Conservation (phyloP, 2,888 invertebrate genomes). For the Melieria omissa region DNA sequence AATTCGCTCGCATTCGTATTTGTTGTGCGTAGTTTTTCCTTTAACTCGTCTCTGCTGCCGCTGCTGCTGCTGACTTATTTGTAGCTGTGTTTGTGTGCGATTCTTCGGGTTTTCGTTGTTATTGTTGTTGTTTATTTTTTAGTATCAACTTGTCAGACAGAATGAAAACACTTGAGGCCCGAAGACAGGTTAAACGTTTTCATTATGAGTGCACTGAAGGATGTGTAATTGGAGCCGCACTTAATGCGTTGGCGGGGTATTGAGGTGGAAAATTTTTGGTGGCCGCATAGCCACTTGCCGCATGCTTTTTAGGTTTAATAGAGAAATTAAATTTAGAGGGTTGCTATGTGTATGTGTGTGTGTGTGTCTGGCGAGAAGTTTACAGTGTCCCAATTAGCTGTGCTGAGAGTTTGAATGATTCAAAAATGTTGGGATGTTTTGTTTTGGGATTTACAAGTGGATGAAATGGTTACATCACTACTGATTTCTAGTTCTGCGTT, state of each 20-base stretch:
- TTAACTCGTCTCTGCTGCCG: background rate
- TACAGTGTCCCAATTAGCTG: no score
- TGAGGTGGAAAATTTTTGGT: constrained; percentile 24
- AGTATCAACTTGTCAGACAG: constrained; percentile 28
- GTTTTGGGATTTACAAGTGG: no score
- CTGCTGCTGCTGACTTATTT: background rate
- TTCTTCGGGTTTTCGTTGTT: background rate
- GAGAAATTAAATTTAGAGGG: no score
- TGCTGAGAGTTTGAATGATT: no score
- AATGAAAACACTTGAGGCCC: constrained; percentile 27
- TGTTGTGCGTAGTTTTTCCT: constrained; percentile 6
- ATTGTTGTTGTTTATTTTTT: constrained; percentile 18
- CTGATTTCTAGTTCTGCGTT: no score
- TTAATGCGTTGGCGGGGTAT: constrained; percentile 24
- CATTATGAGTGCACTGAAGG: constrained; percentile 35
- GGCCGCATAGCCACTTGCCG: background rate
- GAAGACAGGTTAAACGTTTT: constrained; percentile 35
- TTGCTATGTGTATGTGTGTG: no score
- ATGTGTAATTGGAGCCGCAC: constrained; percentile 31
- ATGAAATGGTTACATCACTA: no score
- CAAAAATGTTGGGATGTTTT: no score
- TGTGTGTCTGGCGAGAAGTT: no score
- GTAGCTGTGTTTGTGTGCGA: background rate
- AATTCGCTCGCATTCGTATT: background rate
- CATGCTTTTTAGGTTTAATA: constrained; percentile 24